phyloP scores from a whole-genome alignment of 2,113 vertebrate species.

The Triplophysa rosa region DNA sequence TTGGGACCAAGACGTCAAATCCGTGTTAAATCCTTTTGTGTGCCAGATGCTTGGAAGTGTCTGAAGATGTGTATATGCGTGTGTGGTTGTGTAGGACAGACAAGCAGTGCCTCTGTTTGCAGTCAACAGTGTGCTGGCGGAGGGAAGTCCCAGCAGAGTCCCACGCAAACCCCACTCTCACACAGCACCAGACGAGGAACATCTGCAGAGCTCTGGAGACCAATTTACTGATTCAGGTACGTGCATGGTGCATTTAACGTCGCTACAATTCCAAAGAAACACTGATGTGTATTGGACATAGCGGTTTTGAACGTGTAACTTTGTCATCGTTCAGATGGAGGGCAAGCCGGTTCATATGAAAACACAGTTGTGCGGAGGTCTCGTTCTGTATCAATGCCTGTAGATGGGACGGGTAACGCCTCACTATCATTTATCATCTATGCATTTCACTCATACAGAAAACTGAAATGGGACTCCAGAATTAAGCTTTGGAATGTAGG shows the following conservation, averaged over 20 bases:
- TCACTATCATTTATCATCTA: background rate
- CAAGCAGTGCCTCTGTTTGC: constrained; percentile 83
- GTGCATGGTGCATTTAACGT: background rate
- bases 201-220: constrained; percentile 59
- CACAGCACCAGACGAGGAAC: constrained; percentile 71
- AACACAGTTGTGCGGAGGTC: constrained; percentile 67
- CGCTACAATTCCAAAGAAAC: background rate
- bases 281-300: constrained; percentile 33
- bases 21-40: background rate
- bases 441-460: background rate
- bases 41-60: background rate
- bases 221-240: constrained; percentile 73
- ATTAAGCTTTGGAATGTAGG: too few relatives aligned
- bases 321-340: constrained; percentile 61
- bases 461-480: background rate
- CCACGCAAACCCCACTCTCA: constrained; percentile 71
- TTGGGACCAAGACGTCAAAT: background rate
- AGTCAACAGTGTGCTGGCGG: constrained; percentile 74
- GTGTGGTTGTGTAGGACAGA: constrained; percentile 75
- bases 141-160: constrained; percentile 63
- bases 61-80: background rate
- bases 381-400: constrained; percentile 70
- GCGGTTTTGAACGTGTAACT: background rate
- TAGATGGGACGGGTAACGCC: constrained; percentile 72
- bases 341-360: constrained; percentile 64